These are phyloP conservation scores for Liopterus haemorrhoidalis DNA, from an alignment of 2,888 invertebrate species.

Conservation along the genomic window DNA sequence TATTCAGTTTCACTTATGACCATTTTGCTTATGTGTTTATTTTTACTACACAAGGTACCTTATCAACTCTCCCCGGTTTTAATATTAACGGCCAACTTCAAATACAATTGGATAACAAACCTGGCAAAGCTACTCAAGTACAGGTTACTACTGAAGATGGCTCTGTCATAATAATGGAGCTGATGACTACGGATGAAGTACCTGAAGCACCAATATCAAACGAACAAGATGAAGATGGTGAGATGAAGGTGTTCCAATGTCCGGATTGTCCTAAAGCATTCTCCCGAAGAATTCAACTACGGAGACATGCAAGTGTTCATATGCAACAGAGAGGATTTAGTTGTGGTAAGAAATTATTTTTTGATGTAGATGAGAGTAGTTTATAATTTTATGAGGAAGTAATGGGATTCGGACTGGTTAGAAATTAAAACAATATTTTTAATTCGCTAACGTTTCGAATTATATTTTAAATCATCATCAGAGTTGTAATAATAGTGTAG, in stretches of 20 bases:
- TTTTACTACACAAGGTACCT: constrained; percentile 5
- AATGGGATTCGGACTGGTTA: too few species aligned
- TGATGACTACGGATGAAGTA: constrained; percentile 42
- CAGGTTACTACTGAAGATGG: constrained; percentile 48
- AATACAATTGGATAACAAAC: constrained; percentile 38
- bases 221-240: constrained; percentile 41
- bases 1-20: neutral
- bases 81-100: constrained; percentile 42
- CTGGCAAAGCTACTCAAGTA: constrained; percentile 35
- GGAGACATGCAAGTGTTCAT: constrained; percentile 59
- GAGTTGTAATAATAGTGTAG: too few species aligned
- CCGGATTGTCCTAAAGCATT: constrained; percentile 59
- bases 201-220: constrained; percentile 23
- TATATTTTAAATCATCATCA: too few species aligned
- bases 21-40: neutral
- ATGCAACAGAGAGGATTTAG: constrained; percentile 54
- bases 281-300: constrained; percentile 53
- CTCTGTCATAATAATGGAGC: constrained; percentile 47
- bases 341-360: too few species aligned
- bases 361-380: too few species aligned
- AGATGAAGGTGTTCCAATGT: constrained; percentile 53
- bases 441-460: too few species aligned
- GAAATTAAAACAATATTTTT: too few species aligned
- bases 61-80: constrained; percentile 32
- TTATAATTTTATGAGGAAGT: too few species aligned